Conservation (phyloP, 2,797 vertebrate species). For the Sebastes variabilis region DNA sequence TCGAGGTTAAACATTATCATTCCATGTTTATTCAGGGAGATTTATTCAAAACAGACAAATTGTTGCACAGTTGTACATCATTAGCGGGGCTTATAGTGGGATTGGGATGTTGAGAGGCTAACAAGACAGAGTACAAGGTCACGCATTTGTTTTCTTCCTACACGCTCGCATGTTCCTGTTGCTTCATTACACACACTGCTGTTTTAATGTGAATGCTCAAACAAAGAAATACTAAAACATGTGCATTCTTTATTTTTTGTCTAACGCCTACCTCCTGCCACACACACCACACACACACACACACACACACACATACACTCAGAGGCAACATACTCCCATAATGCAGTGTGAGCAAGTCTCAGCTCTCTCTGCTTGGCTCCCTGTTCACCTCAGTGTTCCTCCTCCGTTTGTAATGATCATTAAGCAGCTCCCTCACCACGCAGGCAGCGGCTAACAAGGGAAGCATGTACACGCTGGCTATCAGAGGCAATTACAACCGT, state of each 20-base stretch:
- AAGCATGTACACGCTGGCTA: slow-evolving; percentile 39
- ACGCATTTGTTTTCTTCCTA: not conserved
- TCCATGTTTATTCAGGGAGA: slow-evolving; percentile 13
- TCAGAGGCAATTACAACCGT: slow-evolving; percentile 58
- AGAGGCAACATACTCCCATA: not conserved
- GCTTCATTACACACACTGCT: not conserved
- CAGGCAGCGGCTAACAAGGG: slow-evolving; percentile 52
- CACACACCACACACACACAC: not conserved
- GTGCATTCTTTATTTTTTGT: slow-evolving; percentile 28
- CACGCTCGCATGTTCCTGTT: not conserved
- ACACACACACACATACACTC: slow-evolving; percentile 4
- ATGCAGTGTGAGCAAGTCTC: slow-evolving; percentile 10
- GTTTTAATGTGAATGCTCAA: slow-evolving; percentile 2
- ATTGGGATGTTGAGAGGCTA: slow-evolving; percentile 6
- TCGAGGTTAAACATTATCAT: slow-evolving; percentile 16
- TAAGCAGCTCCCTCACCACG: slow-evolving; percentile 45
- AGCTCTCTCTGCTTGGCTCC: slow-evolving; percentile 15
- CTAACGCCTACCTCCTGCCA: not conserved
- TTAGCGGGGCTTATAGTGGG: slow-evolving; percentile 16
- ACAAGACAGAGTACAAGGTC: slow-evolving; percentile 1
- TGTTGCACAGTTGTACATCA: slow-evolving; percentile 24
- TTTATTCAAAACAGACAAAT: slow-evolving; percentile 14
- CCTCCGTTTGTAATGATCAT: slow-evolving; percentile 47
- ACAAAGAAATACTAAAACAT: slow-evolving; percentile 14
- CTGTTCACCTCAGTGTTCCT: slow-evolving; percentile 41